Evolutionary conservation across 1,140 invertebrate genomes (phyloP).

Genomic region (Lethrus apterus): DNA sequence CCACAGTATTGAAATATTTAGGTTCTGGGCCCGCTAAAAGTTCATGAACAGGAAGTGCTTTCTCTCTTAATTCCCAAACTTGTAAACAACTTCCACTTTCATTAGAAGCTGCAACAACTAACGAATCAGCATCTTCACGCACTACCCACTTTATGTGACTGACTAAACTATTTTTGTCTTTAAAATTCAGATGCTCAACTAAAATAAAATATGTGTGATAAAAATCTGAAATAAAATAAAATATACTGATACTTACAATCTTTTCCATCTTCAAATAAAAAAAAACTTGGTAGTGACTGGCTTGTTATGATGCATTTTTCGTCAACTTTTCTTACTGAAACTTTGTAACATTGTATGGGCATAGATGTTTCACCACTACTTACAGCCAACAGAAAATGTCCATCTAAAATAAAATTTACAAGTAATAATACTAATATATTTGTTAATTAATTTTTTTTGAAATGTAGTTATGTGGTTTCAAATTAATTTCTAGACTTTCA

Average conservation of each 20-base stretch:
- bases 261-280: constrained; percentile 55
- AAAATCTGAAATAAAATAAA: not conserved
- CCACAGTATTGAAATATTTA: constrained; percentile 62
- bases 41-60: constrained; percentile 70
- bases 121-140: constrained; percentile 72
- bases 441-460: too few species aligned
- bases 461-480: too few species aligned
- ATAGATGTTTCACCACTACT: constrained; percentile 61
- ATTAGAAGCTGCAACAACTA: constrained; percentile 63
- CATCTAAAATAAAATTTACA: constrained; percentile 47
- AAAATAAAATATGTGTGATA: not conserved
- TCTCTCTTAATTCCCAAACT: constrained; percentile 80
- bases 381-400: constrained; percentile 71
- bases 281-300: constrained; percentile 75
- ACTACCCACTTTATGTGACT: constrained; percentile 74
- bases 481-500: too few species aligned
- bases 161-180: constrained; percentile 42
- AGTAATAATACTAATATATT: too few species aligned
- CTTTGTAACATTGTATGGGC: constrained; percentile 68
- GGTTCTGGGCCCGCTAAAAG: constrained; percentile 48
- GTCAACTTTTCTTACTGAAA: constrained; percentile 50
- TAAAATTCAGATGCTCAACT: constrained; percentile 16
- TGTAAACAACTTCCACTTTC: constrained; percentile 62
- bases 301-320: constrained; percentile 52
- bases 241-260: constrained; percentile 38